Evolutionary conservation across 2,113 vertebrate genomes (phyloP), one percentile per base, ranked within the genome.

Genomic region (Tupaia chinensis): DNA sequence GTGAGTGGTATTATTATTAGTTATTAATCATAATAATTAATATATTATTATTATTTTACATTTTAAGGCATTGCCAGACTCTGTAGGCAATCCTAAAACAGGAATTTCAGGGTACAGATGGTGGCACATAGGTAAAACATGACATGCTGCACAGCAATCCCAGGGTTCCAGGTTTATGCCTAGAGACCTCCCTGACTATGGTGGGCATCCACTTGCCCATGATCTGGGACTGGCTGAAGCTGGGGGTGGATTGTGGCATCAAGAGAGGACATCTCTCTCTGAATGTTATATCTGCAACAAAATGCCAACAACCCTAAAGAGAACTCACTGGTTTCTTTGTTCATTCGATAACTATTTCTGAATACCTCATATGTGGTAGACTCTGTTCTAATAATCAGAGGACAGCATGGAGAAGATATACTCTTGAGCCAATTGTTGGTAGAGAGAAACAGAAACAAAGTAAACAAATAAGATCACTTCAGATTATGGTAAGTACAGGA

Each of bases 11-110:
- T 63, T 87, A 93, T 68, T 93, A 94, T 88, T 93, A 5, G 44
- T 44, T 44, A 44, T 44, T 44, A 44, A 44, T 44, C 3, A 44
- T 44, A 44, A 44, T 44, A 44, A 44, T 44, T 44, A 44, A 44
- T 44, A 44, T 44, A 44, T 82, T 78, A 72, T 63, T 87, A 93
- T 68, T 93, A 94, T 88, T 93, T 76, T 58, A 83, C 72, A 54
- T 27, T 9, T 22, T 58, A 83, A 94, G 87, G 77, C 1, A 3
- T 56, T 60, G 29, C 20, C 20, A 34, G 56, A 87, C 34, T 58
- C 32, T 66, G 74, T 25, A 53, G 78, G 23, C 60, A 53, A 78
- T 60, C 95, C 69, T 87, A 86, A 86, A 83, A 87, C n/a, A 87
- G 87, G 53, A 61, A 56, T 91, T 29, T 14, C 11, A 66, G 44